Evolutionary conservation across 2,888 invertebrate species (phyloP).

Genomic region (Eurytoma californica): DNA sequence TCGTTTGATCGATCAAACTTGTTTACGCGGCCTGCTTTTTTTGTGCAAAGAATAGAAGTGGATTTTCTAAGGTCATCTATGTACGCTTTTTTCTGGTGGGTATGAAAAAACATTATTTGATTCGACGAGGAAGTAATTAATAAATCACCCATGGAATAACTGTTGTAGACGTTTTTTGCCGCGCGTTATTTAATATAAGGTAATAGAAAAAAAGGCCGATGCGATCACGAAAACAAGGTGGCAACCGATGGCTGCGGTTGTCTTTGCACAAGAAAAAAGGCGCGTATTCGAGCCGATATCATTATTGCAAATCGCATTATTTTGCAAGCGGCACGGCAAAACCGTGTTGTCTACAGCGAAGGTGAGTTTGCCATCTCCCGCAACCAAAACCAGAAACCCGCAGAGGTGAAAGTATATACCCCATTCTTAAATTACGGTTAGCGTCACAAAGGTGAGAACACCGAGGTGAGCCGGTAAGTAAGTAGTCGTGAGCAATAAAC

Average conservation of each 20-base stretch:
- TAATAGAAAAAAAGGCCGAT: too few relatives aligned
- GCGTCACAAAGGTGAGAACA: conserved; percentile 48
- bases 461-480: background rate
- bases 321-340: conserved; percentile 17
- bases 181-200: too few relatives aligned
- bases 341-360: background rate
- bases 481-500: conserved; percentile 42
- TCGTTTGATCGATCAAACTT: too few relatives aligned
- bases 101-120: too few relatives aligned
- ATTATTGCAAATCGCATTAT: conserved; percentile 32
- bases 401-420: conserved; percentile 46
- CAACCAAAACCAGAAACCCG: conserved; percentile 45
- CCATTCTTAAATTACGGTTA: conserved; percentile 50
- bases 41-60: background rate
- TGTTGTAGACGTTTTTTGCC: too few relatives aligned
- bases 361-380: conserved; percentile 31
- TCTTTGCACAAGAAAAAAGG: conserved; percentile 12
- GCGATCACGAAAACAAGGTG: too few relatives aligned
- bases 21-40: background rate
- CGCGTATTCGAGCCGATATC: background rate
- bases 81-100: too few relatives aligned
- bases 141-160: too few relatives aligned
- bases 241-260: background rate
- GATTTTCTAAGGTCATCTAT: too few relatives aligned
- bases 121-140: too few relatives aligned